Evolutionary conservation across 2,888 invertebrate genomes (phyloP).

Genomic region (Micoletzkya japonica): DNA sequence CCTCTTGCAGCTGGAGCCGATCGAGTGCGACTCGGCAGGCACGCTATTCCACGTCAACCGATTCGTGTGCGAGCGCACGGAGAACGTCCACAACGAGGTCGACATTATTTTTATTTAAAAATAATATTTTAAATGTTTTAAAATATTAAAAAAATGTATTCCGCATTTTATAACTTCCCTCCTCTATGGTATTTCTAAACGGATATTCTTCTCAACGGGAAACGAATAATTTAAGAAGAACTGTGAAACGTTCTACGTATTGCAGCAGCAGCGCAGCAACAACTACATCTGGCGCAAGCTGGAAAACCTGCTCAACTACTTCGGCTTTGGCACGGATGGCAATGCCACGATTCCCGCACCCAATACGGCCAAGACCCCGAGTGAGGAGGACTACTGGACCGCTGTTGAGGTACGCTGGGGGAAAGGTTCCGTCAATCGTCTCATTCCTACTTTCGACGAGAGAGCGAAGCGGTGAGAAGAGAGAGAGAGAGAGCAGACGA

Average conservation of each 20-base stretch:
- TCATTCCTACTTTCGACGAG: no score
- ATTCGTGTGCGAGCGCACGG: slow-evolving; percentile 24
- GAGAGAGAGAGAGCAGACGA: no score
- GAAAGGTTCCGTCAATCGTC: no score
- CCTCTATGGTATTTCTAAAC: no score
- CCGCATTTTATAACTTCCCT: no score
- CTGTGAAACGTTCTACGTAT: not conserved
- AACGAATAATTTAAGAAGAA: not conserved
- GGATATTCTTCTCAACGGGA: no score
- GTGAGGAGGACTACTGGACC: slow-evolving; percentile 27
- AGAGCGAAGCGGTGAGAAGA: no score
- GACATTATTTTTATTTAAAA: not conserved
- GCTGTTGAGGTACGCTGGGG: slow-evolving; percentile 11
- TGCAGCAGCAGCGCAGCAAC: slow-evolving; percentile 40
- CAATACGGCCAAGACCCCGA: not conserved
- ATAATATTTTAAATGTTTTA: not conserved
- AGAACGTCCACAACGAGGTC: slow-evolving; percentile 21
- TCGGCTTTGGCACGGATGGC: slow-evolving; percentile 34
- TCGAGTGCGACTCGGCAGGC: slow-evolving; percentile 18
- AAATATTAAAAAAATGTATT: no score
- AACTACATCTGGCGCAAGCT: slow-evolving; percentile 44
- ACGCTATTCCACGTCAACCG: slow-evolving; percentile 25
- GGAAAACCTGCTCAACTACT: slow-evolving; percentile 39
- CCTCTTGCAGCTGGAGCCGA: slow-evolving; percentile 1
- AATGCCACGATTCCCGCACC: not conserved